Evolutionary conservation across 2,888 invertebrate genomes (phyloP), one percentile per base, ranked within the genome.

Genomic region (Timema cristinae): DNA sequence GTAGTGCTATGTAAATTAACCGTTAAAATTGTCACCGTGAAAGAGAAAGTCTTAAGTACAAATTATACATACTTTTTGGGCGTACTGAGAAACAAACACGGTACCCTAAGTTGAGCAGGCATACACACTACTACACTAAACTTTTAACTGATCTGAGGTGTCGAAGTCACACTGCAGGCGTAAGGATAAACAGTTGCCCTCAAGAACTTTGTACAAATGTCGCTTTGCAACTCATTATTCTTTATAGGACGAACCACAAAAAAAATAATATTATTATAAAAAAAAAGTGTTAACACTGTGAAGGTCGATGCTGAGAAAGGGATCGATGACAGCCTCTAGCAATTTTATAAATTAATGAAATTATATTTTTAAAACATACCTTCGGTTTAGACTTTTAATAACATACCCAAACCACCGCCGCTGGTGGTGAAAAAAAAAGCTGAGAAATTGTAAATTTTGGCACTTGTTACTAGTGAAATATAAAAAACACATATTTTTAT

Each of bases 341-440:
- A 73, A 73, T 73, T 73, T 73, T 73, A 71, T 68, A 68, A 73
- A 71, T 73, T 73, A 71, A 73, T 73, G 73, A 71, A 73, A 73
- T 73, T 73, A 73, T 73, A 68, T 71, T 68, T 73, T 73, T 73
- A n/a, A n/a, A 73, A 54, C 63, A 73, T 71, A 71, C 73, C 71
- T 71, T 71, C 63, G 66, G 72, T 68, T 68, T 56, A 68, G 66
- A 68, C 73, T 73, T 68, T 73, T 71, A 73, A 73, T 73, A 73
- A 73, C 71, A 71, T 68, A 68, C 67, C 61, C 61, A 69, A 32
- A 68, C 71, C 71, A 71, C 71, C 71, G 71, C 71, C 68, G 50
- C 67, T 71, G 71, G 67, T 61, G 59, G 67, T 56, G 67, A 71
- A 71, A 71, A 71, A 68, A 67, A 67, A 50, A 67, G 71, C 67